Percentiles rank a stretch among this genome's conserved stretches.
Evolutionary conservation across 2,113 vertebrate species (phyloP).

Genomic region (Phoenicopterus ruber): DNA sequence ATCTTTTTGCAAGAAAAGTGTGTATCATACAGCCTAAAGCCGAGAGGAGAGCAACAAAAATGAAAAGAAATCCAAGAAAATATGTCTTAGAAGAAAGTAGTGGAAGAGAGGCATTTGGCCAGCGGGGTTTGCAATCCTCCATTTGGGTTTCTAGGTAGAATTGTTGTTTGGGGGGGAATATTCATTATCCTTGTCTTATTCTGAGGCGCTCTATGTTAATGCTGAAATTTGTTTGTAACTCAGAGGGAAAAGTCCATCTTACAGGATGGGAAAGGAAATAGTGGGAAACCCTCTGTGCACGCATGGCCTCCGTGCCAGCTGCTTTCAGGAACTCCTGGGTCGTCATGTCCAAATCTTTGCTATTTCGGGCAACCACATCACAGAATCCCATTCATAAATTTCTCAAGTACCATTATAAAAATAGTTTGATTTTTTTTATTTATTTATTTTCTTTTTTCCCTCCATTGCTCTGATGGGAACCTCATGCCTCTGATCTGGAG

Average conservation of each 20-base stretch:
- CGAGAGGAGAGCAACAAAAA: not conserved
- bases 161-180: not conserved
- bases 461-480: not conserved
- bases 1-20: not conserved
- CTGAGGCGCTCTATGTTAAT: not conserved
- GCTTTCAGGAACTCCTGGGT: slow-evolving; percentile 44
- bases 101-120: not conserved
- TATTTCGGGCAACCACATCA: slow-evolving; percentile 39
- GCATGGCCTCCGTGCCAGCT: not conserved
- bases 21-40: not conserved
- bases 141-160: not conserved
- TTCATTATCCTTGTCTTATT: not conserved
- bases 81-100: not conserved
- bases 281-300: not conserved
- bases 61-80: not conserved
- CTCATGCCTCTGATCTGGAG: not conserved
- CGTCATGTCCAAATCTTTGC: slow-evolving; percentile 51
- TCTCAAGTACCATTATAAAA: slow-evolving; percentile 48
- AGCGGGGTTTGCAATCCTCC: not conserved
- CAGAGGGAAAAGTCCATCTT: not conserved
- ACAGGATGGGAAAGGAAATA: not conserved
- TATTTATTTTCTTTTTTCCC: not conserved
- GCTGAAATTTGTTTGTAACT: not conserved
- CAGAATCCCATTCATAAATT: slow-evolving; percentile 59
- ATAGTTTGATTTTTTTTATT: slow-evolving; percentile 24